Conservation (phyloP, 2,797 vertebrate species). For the Columba guinea region DNA sequence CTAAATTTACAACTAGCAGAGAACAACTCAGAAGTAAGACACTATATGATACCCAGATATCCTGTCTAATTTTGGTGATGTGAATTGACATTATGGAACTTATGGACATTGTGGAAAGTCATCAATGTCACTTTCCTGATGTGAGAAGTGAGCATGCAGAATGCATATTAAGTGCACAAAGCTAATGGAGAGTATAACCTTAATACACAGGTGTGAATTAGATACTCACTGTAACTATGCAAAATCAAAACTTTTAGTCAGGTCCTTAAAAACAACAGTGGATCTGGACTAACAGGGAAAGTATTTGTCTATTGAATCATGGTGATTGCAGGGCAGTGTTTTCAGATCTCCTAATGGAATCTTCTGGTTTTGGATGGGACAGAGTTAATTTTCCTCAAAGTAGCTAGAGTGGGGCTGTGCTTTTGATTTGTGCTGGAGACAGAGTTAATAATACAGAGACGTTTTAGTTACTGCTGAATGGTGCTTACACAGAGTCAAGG, state of each 20-base stretch:
- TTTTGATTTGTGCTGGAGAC: too few relatives aligned
- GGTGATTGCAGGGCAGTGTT: background rate
- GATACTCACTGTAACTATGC: background rate
- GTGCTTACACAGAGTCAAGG: too few relatives aligned
- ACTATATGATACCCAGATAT: background rate
- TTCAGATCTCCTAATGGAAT: background rate
- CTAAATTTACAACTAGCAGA: background rate
- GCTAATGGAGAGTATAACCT: background rate
- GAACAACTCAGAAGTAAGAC: background rate
- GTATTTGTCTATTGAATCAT: background rate
- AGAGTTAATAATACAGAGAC: too few relatives aligned
- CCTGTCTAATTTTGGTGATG: background rate
- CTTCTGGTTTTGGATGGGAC: too few relatives aligned
- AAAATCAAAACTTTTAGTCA: background rate
- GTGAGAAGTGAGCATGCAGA: background rate
- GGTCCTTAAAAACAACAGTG: background rate
- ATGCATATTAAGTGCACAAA: background rate
- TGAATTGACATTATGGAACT: background rate
- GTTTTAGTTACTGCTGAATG: too few relatives aligned
- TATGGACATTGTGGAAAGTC: background rate
- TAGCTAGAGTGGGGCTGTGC: too few relatives aligned
- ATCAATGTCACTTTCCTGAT: background rate
- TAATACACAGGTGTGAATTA: background rate
- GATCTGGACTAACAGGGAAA: background rate
- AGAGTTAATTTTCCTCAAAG: too few relatives aligned